Percentiles rank a stretch among this genome's conserved stretches.
Conservation (phyloP, 1,140 invertebrate genomes). For the Penaeus vannamei region DNA sequence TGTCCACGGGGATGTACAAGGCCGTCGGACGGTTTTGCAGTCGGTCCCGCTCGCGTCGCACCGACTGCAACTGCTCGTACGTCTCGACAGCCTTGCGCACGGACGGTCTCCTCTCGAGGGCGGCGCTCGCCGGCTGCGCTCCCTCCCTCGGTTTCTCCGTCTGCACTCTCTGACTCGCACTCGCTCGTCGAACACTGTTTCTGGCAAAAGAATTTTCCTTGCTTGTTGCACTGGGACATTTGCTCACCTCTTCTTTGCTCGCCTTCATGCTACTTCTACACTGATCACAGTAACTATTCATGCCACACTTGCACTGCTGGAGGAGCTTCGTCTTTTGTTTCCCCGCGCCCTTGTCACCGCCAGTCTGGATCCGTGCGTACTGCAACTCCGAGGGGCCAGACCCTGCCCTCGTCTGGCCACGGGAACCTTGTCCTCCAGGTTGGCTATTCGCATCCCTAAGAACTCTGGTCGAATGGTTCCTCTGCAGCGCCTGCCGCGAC, state of each 20-base stretch:
- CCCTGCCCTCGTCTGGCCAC: too few relatives aligned
- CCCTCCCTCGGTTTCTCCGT: too few relatives aligned
- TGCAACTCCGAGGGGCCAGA: not conserved
- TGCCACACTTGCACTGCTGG: not conserved
- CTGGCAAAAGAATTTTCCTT: not conserved
- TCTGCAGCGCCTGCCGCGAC: too few relatives aligned
- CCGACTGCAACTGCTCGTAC: conserved; percentile 27
- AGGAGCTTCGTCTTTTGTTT: not conserved
- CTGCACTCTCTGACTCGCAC: too few relatives aligned
- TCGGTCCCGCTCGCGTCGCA: not conserved
- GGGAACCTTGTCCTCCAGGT: too few relatives aligned
- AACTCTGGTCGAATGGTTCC: too few relatives aligned
- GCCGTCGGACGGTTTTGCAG: conserved; percentile 26
- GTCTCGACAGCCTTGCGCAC: conserved; percentile 21
- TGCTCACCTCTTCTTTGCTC: not conserved
- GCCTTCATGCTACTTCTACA: not conserved
- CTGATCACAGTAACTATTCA: not conserved
- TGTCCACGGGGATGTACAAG: conserved; percentile 36
- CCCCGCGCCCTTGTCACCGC: not conserved
- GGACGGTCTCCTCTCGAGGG: conserved; percentile 31
- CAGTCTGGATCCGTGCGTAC: not conserved
- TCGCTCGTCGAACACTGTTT: too few relatives aligned
- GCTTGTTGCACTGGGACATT: not conserved
- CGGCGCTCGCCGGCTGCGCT: too few relatives aligned
- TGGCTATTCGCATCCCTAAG: too few relatives aligned